Conservation (phyloP, 2,888 invertebrate species). For the Allygus modestus region DNA sequence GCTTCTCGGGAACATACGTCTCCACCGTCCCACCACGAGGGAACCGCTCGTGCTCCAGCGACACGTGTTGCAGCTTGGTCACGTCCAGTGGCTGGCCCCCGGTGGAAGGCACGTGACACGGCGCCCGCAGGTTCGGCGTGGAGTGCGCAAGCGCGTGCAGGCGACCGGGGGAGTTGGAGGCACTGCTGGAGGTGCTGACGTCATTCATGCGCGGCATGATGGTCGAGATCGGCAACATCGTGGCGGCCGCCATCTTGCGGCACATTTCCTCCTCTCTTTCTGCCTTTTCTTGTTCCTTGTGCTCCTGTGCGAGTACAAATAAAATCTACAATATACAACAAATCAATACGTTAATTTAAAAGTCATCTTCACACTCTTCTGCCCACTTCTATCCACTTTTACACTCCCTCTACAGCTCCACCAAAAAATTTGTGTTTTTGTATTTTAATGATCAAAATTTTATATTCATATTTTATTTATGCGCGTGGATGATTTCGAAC, state of each 20-base stretch:
- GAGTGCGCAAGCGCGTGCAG: not conserved
- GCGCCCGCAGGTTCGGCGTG: conserved; percentile 42
- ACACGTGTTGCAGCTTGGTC: conserved; percentile 45
- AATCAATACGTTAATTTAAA: too few species aligned
- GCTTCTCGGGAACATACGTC: not conserved
- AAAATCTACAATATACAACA: too few species aligned
- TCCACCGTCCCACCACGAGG: not conserved
- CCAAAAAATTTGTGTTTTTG: too few species aligned
- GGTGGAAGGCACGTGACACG: conserved; percentile 39
- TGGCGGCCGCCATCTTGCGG: conserved; percentile 71
- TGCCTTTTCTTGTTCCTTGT: conserved; percentile 88
- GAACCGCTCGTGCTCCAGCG: conserved; percentile 36
- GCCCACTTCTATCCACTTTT: too few species aligned
- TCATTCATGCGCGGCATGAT: conserved; percentile 32
- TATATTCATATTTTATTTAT: too few species aligned
- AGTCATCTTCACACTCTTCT: too few species aligned
- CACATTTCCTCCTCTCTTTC: conserved; percentile 85
- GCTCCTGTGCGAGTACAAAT: too few species aligned
- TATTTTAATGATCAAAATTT: too few species aligned
- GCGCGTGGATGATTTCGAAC: too few species aligned
- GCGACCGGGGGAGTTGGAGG: conserved; percentile 2
- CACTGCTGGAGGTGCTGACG: conserved; percentile 23
- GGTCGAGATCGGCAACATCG: conserved; percentile 42
- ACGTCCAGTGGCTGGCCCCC: conserved; percentile 37
- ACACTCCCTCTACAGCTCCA: too few species aligned